Evolutionary conservation across 2,113 vertebrate species (phyloP), one percentile per base, ranked within the genome.

Genomic region (Tragelaphus buxtoni): DNA sequence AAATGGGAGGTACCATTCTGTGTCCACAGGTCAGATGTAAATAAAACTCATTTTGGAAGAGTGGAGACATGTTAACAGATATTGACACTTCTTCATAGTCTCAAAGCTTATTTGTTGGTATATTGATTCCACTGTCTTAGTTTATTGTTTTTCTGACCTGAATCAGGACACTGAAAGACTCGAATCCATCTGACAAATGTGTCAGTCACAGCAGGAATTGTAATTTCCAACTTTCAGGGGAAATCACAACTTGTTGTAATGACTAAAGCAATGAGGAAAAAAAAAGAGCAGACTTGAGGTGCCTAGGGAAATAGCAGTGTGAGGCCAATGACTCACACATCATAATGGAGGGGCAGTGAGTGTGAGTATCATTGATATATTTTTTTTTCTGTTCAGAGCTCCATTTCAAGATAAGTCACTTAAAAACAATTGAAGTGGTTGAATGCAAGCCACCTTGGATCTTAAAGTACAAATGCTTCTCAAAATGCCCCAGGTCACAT

Each of bases 1-100:
- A 80, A 53, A 24, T 8, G 32, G 49, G 10, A 81, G 32, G 18
- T 7, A 20, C 32, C 32, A 53, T 35, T 81, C 49, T 53, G 4
- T 53, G 49, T 53, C 77, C 77, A 35, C 32, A 81, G 24, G 7
- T 92, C 61, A 92, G 14, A 53, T 47, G n/a, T 30, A 96, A 93
- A 88, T 74, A 63, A 95, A 94, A 82, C n/a, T 95, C 61, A 80
- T 91, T 93, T 94, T 91, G 69, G 58, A 91, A 93, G 82, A 95
- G 13, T 88, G 58, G 9, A 80, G 45, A 63, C 53, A 90, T 88
- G 28, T 88, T 95, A 95, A 87, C 28, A 89, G 74, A 92, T 87
- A 93, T 49, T 90, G 91, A 65, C 35, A 87, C 11, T 47, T 76
- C 39, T 94, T 88, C 76, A 51, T 56, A 90, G 45, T 80, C 51